Conservation (phyloP, 1,140 invertebrate genomes). For the Drosophila lowei region DNA sequence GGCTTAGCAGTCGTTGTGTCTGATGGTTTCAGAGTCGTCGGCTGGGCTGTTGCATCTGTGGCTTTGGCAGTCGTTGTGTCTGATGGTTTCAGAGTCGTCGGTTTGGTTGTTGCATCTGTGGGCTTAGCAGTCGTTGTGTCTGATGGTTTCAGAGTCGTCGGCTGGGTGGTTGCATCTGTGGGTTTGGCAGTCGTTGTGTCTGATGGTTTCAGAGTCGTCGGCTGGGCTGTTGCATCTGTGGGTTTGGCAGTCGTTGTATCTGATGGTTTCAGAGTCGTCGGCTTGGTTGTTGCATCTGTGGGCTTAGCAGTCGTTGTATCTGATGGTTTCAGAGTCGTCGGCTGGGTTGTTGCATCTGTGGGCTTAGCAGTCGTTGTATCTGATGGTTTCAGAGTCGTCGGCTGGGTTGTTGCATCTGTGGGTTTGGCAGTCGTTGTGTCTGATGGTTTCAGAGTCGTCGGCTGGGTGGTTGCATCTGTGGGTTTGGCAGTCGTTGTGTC, state of each 20-base stretch:
- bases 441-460: conserved; percentile 1
- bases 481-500: not conserved
- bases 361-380: conserved; percentile 5
- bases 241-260: not conserved
- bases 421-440: not conserved
- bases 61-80: not conserved
- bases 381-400: conserved; percentile 2
- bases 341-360: not conserved
- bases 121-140: not conserved
- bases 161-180: not conserved
- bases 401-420: conserved; percentile 4
- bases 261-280: not conserved
- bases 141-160: too few species aligned
- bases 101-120: not conserved
- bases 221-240: not conserved
- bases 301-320: not conserved
- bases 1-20: not conserved
- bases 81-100: not conserved
- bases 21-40: not conserved
- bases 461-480: not conserved
- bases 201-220: not conserved
- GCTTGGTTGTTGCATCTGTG: not conserved
- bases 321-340: conserved; percentile 8
- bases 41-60: conserved; percentile 3
- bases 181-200: not conserved